Evolutionary conservation across 2,888 invertebrate genomes (phyloP), one percentile per base, ranked within the genome.

Genomic region (Trisateles emortualis): DNA sequence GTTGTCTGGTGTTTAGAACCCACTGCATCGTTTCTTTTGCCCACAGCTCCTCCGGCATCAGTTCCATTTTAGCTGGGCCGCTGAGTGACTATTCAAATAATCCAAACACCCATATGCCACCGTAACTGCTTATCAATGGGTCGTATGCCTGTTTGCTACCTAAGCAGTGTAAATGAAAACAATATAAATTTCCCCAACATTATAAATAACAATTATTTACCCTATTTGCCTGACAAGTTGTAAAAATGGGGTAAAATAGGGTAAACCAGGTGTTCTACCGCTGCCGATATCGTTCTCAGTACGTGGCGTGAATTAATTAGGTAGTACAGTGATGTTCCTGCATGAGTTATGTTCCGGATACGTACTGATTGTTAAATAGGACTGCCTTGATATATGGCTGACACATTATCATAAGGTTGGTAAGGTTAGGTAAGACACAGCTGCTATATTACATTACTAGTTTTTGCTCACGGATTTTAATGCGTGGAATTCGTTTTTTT

Each of bases 271-370:
- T 62, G 56, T 36, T 35, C 63, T 46, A 61, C 41, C 52, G 40
- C 17, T 11, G 38, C 29, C 58, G 64, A 64, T 68, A 69, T 55
- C 61, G 52, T 44, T 46, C 36, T 36, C 52, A 26, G 39, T 50
- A 57, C 74, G 74, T 76, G 76, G 58, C 17, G 22, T 61, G 74
- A 74, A 76, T 75, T 74, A 76, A 75, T 75, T 76, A 70, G 56
- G 48, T 39, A 35, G 17, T 35, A 62, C 68, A 65, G 60, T 73
- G 74, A 72, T 60, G 58, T 38, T 57, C 42, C 40, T 32, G 45
- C 52, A 59, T 74, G 74, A 76, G 64, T 72, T 64, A 75, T 67
- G 64, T 50, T 0, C 46, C 58, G 68, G 70, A 74, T 72, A 67
- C 72, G 40, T 44, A 48, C 68, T 64, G 74, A 67, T 68, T 74